Evolutionary conservation across 2,888 invertebrate species (phyloP).

Genomic region (Axea sp.): DNA sequence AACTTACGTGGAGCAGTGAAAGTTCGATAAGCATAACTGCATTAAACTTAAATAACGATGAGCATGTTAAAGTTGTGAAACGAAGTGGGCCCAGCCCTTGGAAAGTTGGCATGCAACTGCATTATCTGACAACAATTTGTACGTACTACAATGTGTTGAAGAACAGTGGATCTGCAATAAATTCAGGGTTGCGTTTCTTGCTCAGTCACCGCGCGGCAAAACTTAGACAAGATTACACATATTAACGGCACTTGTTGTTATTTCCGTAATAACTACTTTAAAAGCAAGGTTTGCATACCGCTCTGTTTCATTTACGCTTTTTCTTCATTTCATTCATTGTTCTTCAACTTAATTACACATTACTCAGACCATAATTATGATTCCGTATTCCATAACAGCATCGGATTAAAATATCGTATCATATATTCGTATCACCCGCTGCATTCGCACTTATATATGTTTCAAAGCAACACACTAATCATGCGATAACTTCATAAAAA

Average conservation of each 20-base stretch:
- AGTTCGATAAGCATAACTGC: constrained; percentile 59
- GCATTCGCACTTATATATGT: too few relatives aligned
- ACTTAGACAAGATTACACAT: constrained; percentile 41
- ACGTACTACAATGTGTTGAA: constrained; percentile 47
- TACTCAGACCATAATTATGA: too few relatives aligned
- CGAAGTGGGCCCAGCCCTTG: constrained; percentile 30
- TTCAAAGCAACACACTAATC: too few relatives aligned
- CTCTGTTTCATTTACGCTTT: too few relatives aligned
- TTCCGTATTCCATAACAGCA: too few relatives aligned
- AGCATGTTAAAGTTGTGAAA: constrained; percentile 48
- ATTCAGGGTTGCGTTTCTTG: constrained; percentile 34
- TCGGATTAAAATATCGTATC: too few relatives aligned
- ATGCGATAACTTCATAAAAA: too few relatives aligned
- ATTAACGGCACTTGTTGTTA: constrained; percentile 44
- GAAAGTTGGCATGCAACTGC: constrained; percentile 41
- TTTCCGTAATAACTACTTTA: too few relatives aligned
- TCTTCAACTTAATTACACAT: too few relatives aligned
- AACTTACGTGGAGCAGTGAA: constrained; percentile 41
- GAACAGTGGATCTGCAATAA: constrained; percentile 24
- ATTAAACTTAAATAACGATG: constrained; percentile 58
- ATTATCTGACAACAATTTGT: constrained; percentile 59
- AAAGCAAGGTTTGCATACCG: too few relatives aligned
- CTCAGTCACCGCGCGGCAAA: constrained; percentile 10
- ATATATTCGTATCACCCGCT: too few relatives aligned
- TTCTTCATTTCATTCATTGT: too few relatives aligned